Evolutionary conservation across 2,888 invertebrate genomes (phyloP), one percentile per base, ranked within the genome.

Genomic region (Drosophila kanekoi): DNA sequence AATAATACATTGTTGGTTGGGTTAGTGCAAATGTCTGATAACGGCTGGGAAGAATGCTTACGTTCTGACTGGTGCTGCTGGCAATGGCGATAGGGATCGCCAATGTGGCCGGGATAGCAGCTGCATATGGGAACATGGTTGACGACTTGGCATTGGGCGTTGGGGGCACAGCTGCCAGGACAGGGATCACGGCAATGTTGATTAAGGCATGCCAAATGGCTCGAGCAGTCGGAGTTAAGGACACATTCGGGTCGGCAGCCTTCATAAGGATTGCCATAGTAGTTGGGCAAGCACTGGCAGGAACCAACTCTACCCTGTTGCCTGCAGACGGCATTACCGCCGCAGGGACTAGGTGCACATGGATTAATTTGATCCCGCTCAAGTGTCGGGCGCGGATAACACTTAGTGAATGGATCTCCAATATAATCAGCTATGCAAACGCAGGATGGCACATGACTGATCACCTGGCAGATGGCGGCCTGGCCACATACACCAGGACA

Each of bases 111-210:
- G 81, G 94, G 93, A 41, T 93, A 91, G 84, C 96, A 96, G 79
- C 95, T 95, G 90, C 97, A 97, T 63, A 96, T 94, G 1, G 97
- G 96, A 89, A 95, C 95, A 90, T 97, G 97, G 90, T 96, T 95
- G 59, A 96, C 95, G 16, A 96, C 96, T 70, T 94, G 93, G 88
- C 97, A 97, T 81, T 94, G 94, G 10, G 96, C 95, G 88, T 95
- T 95, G 58, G 94, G 93, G 47, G 96, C 97, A 90, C 97, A 97
- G 23, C 95, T 95, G 63, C 96, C 96, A 65, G 96, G 95, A 87
- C 97, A 97, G 33, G 96, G 96, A 91, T 96, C 95, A 23, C 93
- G 93, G 86, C 96, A 96, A 91, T 94, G 95, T 92, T 95, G 94
- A 81, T 94, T 94, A 13, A 95, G 93, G 87, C 96, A 96, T 8